phyloP scores from a whole-genome alignment of 2,113 vertebrate species.

The Azemiops feae region DNA sequence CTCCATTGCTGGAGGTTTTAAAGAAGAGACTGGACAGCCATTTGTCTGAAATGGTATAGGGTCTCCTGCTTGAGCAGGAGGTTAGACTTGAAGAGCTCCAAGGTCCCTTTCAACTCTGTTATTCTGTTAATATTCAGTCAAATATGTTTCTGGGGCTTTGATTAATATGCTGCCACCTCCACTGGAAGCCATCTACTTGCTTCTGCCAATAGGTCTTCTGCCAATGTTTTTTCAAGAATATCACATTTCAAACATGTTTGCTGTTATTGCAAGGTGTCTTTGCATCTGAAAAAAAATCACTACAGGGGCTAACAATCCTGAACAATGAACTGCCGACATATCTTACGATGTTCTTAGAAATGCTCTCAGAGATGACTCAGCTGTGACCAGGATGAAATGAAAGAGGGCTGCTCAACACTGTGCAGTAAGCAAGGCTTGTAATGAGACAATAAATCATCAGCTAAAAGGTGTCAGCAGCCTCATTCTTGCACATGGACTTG shows the following conservation, averaged over 20 bases:
- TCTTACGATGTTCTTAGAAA: not conserved
- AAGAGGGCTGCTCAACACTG: not conserved
- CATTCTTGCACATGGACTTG: not conserved
- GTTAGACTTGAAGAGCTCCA: not conserved
- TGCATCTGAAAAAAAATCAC: not conserved
- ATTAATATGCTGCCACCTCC: not conserved
- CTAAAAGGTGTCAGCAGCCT: not conserved
- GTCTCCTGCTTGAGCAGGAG: too few species aligned
- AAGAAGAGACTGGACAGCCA: not conserved
- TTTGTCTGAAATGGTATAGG: not conserved
- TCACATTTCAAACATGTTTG: not conserved
- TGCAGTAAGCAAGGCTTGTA: not conserved
- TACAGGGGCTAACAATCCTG: not conserved
- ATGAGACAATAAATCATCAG: not conserved
- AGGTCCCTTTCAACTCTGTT: not conserved
- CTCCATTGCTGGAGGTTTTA: too few species aligned
- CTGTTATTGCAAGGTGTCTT: not conserved
- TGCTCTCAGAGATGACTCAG: not conserved
- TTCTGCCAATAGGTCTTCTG: not conserved
- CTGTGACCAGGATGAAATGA: not conserved
- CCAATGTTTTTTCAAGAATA: not conserved
- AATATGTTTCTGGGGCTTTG: not conserved
- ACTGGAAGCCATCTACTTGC: not conserved
- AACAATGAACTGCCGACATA: not conserved
- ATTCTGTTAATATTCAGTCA: not conserved